phyloP scores from a whole-genome alignment of 2,113 vertebrate species.

The Oncorhynchus keta region DNA sequence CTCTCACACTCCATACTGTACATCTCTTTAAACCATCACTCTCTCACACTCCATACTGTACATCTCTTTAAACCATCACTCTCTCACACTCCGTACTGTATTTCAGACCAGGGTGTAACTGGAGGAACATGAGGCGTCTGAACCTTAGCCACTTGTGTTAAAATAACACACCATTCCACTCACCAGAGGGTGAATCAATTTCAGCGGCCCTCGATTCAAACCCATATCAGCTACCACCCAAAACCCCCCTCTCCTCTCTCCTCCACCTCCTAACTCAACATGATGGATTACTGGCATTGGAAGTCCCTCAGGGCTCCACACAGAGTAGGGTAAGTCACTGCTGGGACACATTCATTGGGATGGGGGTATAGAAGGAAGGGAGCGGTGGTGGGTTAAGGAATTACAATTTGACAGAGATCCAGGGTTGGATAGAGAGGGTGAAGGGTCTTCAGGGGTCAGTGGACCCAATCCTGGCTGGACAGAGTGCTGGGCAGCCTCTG shows the following conservation, averaged over 20 bases:
- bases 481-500: slow-evolving; percentile 35
- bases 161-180: slow-evolving; percentile 53
- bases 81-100: not conserved
- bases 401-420: slow-evolving; percentile 65
- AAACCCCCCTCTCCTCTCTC: slow-evolving; percentile 33
- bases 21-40: no score
- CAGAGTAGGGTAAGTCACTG: slow-evolving; percentile 41
- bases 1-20: no score
- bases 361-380: not conserved
- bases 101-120: slow-evolving; percentile 5
- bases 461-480: slow-evolving; percentile 67
- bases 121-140: slow-evolving; percentile 39
- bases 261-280: slow-evolving; percentile 20
- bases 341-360: slow-evolving; percentile 56
- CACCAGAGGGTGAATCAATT: slow-evolving; percentile 65
- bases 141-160: slow-evolving; percentile 39
- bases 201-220: slow-evolving; percentile 58
- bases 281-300: slow-evolving; percentile 73
- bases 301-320: slow-evolving; percentile 43
- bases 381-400: slow-evolving; percentile 60
- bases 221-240: slow-evolving; percentile 49
- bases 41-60: no score
- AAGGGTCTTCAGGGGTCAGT: slow-evolving; percentile 71
- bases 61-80: no score
- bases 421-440: slow-evolving; percentile 46